phyloP scores from a whole-genome alignment of 2,113 vertebrate genomes.

The Sigmodon hispidus region DNA sequence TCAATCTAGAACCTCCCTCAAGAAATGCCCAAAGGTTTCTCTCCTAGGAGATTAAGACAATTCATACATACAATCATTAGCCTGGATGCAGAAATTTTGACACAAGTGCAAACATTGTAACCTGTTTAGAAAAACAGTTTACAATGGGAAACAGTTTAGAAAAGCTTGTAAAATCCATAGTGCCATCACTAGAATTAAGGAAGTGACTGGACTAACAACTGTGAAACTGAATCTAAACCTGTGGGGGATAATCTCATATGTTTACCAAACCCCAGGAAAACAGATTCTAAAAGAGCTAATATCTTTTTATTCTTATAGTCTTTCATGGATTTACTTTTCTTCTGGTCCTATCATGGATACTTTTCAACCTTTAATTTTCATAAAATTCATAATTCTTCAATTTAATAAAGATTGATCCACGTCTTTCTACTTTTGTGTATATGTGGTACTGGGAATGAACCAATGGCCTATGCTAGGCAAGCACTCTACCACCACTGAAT shows the following conservation, averaged over 20 bases:
- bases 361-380: background rate
- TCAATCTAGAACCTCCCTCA: background rate
- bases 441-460: background rate
- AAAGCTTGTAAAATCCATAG: background rate
- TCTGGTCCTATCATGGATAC: background rate
- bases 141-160: background rate
- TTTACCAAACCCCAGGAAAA: background rate
- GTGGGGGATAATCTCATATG: background rate
- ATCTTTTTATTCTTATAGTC: background rate
- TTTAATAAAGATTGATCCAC: background rate
- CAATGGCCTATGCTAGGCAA: background rate
- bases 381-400: background rate
- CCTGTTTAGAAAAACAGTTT: too few species aligned
- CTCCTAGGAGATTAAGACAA: background rate
- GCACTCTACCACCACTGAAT: background rate
- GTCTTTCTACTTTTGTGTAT: background rate
- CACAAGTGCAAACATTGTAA: background rate
- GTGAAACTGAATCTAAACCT: background rate
- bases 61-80: background rate
- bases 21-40: background rate
- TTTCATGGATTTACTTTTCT: background rate
- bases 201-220: background rate
- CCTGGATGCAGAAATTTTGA: background rate
- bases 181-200: background rate
- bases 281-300: background rate